Percentiles rank a stretch among this genome's conserved stretches.
Evolutionary conservation across 2,888 invertebrate genomes (phyloP).

Genomic region (Coecobrya sp.): DNA sequence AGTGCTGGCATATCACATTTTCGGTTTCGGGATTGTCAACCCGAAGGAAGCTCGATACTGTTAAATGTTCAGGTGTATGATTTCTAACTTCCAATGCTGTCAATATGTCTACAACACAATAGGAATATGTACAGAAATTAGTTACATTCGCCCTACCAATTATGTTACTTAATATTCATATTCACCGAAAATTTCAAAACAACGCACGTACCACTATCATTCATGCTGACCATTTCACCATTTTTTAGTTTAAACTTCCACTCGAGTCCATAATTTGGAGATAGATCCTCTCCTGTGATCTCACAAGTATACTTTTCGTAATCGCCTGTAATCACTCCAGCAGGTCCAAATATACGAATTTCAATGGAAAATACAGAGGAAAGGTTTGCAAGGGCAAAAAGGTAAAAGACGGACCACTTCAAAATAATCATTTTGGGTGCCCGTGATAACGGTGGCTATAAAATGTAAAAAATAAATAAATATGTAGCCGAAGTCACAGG

Average conservation of each 20-base stretch:
- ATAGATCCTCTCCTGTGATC: background rate
- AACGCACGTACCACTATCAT: slow-evolving; percentile 1
- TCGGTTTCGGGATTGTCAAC: background rate
- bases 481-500: too few relatives aligned
- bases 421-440: background rate
- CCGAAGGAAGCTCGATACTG: slow-evolving; percentile 37
- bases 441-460: background rate
- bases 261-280: background rate
- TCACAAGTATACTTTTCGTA: slow-evolving; percentile 69
- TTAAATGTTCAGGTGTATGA: background rate
- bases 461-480: too few relatives aligned
- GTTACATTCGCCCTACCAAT: background rate
- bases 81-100: background rate
- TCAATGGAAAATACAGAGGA: background rate
- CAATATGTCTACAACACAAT: slow-evolving; percentile 10
- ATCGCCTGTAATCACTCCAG: slow-evolving; percentile 29
- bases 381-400: background rate
- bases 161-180: background rate
- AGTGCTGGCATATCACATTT: slow-evolving; percentile 34
- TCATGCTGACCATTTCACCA: background rate
- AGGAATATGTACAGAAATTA: background rate
- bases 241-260: slow-evolving; percentile 59
- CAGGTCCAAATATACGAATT: slow-evolving; percentile 24
- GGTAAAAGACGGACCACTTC: background rate
- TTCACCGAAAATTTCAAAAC: background rate